Evolutionary conservation across 2,797 vertebrate genomes (phyloP).

Genomic region (Corythornis leucogaster): DNA sequence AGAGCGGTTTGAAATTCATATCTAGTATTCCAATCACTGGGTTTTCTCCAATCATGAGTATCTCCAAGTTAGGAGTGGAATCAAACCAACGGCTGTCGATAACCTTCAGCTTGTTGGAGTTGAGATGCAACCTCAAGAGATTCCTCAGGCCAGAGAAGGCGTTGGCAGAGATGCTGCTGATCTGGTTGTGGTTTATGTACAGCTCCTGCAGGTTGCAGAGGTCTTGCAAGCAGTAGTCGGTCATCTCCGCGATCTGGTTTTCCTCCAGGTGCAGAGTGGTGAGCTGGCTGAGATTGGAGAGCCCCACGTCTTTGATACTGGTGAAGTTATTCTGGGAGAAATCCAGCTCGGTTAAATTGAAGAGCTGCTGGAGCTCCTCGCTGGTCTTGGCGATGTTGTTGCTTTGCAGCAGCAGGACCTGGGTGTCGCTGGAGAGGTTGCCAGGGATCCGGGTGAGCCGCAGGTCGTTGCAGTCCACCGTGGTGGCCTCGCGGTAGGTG

Average conservation of each 20-base stretch:
- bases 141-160: constrained; percentile 92
- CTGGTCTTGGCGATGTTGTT: constrained; percentile 93
- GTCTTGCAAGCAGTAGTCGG: constrained; percentile 92
- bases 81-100: constrained; percentile 97
- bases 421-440: constrained; percentile 94
- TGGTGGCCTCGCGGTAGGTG: constrained; percentile 95
- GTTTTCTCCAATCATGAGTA: constrained; percentile 98
- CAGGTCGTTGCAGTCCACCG: constrained; percentile 97
- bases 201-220: constrained; percentile 94
- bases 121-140: constrained; percentile 93
- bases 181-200: constrained; percentile 98
- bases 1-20: constrained; percentile 94
- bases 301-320: constrained; percentile 89
- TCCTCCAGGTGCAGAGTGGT: constrained; percentile 96
- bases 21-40: constrained; percentile 93
- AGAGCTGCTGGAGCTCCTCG: constrained; percentile 92
- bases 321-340: constrained; percentile 98
- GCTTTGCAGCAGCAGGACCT: constrained; percentile 96
- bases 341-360: constrained; percentile 95
- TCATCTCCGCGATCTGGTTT: constrained; percentile 94
- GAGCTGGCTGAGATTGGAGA: constrained; percentile 92
- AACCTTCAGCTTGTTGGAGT: constrained; percentile 91
- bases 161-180: constrained; percentile 89
- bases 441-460: constrained; percentile 91
- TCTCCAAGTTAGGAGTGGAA: constrained; percentile 94